Percentiles rank a stretch among this genome's conserved stretches.
Conservation (phyloP, 92 coral and sea anemone genomes). For the Phenganax stokvisi region DNA sequence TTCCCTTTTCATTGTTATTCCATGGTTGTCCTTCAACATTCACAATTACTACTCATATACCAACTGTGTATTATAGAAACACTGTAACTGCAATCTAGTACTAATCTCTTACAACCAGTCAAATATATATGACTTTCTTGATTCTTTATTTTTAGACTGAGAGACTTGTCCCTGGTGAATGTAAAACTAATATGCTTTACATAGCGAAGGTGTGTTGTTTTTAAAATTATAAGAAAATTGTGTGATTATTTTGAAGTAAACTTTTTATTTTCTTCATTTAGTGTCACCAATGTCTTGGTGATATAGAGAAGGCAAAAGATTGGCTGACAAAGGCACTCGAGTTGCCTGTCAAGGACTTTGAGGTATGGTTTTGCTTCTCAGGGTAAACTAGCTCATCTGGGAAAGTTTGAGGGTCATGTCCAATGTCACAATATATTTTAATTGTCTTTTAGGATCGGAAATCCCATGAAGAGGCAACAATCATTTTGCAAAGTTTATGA, state of each 20-base stretch:
- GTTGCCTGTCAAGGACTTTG: constrained; percentile 56
- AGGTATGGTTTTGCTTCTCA: constrained; percentile 46
- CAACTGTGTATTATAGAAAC: too few species aligned
- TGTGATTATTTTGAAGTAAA: neutral
- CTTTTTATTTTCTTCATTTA: constrained; percentile 22
- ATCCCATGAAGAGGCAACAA: neutral
- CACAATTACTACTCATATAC: too few species aligned
- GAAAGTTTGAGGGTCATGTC: neutral
- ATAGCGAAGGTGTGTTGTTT: constrained; percentile 66
- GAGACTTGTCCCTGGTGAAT: constrained; percentile 68
- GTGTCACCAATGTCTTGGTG: constrained; percentile 67
- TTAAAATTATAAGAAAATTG: neutral
- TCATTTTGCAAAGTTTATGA: neutral
- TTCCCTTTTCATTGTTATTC: too few species aligned
- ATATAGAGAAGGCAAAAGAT: constrained; percentile 53
- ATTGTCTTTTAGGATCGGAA: neutral
- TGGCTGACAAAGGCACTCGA: constrained; percentile 64
- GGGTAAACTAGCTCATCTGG: neutral
- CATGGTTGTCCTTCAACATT: too few species aligned
- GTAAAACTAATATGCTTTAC: constrained; percentile 66
- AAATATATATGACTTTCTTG: neutral
- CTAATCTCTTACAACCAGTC: neutral
- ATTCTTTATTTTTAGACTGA: constrained; percentile 58
- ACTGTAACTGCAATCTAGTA: too few species aligned
- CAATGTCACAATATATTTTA: constrained; percentile 4